Conservation (phyloP, 1,140 invertebrate species). For the Drosophila repleta region DNA sequence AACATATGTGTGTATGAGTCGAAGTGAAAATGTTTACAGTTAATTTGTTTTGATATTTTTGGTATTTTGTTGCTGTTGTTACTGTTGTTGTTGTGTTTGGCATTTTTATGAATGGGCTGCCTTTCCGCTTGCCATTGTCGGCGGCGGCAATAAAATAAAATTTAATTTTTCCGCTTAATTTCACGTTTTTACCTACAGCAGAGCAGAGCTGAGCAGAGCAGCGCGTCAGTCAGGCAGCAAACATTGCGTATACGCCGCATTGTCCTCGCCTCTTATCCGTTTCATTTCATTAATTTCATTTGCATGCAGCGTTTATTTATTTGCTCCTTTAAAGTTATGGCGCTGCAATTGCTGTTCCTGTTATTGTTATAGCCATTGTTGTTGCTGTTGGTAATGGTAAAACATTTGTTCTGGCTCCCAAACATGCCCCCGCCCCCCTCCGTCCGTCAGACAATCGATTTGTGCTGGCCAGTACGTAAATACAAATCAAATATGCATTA, state of each 20-base stretch:
- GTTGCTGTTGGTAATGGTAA: slow-evolving; percentile 67
- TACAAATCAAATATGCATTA: slow-evolving; percentile 82
- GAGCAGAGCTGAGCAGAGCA: too few relatives aligned
- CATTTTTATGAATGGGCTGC: slow-evolving; percentile 71
- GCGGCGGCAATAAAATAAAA: slow-evolving; percentile 43
- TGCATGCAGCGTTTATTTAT: slow-evolving; percentile 48
- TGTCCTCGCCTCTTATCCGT: slow-evolving; percentile 44
- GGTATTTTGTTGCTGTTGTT: slow-evolving; percentile 23
- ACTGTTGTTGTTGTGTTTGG: slow-evolving; percentile 50
- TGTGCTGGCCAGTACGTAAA: slow-evolving; percentile 57
- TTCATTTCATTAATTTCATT: slow-evolving; percentile 56
- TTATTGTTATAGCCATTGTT: slow-evolving; percentile 28
- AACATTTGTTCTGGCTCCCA: slow-evolving; percentile 73
- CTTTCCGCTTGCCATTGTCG: slow-evolving; percentile 45
- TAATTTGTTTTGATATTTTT: slow-evolving; percentile 62
- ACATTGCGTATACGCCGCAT: slow-evolving; percentile 63
- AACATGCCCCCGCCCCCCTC: slow-evolving; percentile 32
- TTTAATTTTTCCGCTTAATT: slow-evolving; percentile 74
- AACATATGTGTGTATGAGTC: slow-evolving; percentile 46
- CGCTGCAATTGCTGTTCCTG: slow-evolving; percentile 18
- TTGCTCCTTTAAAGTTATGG: slow-evolving; percentile 47
- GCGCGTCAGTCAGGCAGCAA: slow-evolving; percentile 9
- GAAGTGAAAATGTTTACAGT: slow-evolving; percentile 63
- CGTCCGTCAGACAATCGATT: slow-evolving; percentile 69
- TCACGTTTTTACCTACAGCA: slow-evolving; percentile 43